These are phyloP conservation scores for Montipora capitata DNA, from an alignment of 92 coral and sea anemone species.

Conservation along the genomic window DNA sequence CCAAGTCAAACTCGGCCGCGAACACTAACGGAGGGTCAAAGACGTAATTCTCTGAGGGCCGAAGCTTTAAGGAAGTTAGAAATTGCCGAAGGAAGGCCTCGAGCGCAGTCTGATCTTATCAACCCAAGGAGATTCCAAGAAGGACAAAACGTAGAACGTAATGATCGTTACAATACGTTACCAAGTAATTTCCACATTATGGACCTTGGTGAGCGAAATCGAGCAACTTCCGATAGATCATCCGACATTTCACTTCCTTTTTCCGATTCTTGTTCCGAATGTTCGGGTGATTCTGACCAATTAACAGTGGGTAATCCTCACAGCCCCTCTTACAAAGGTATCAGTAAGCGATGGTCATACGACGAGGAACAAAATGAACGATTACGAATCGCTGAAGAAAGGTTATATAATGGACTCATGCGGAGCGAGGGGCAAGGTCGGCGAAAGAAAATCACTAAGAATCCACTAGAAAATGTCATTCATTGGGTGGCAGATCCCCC, in stretches of 20 bases:
- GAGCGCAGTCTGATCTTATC: constrained; percentile 43
- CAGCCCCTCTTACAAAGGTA: constrained; percentile 45
- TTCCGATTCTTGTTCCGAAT: constrained; percentile 88
- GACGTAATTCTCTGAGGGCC: constrained; percentile 9
- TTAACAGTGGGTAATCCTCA: constrained; percentile 46
- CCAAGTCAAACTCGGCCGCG: constrained; percentile 61
- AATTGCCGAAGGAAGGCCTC: constrained; percentile 45
- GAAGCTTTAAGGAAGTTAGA: constrained; percentile 39
- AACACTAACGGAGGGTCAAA: constrained; percentile 14
- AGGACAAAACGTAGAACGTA: constrained; percentile 2
- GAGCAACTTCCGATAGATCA: constrained; percentile 69
- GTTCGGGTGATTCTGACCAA: constrained; percentile 86
- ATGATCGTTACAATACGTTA: constrained; percentile 7
- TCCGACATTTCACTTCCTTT: constrained; percentile 79
- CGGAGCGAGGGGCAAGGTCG: background rate
- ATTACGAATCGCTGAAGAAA: constrained; percentile 42
- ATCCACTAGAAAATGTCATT: constrained; percentile 76
- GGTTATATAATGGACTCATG: constrained; percentile 27
- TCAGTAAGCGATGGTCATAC: constrained; percentile 43
- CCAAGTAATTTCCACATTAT: constrained; percentile 32
- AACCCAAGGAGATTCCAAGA: background rate
- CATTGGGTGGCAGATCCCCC: constrained; percentile 84
- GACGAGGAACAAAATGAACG: constrained; percentile 55
- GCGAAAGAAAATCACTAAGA: constrained; percentile 50
- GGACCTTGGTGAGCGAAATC: constrained; percentile 13